Percentiles rank a stretch among this genome's conserved stretches.
Conservation (phyloP, 2,888 invertebrate genomes). For the Zygaena filipendulae region DNA sequence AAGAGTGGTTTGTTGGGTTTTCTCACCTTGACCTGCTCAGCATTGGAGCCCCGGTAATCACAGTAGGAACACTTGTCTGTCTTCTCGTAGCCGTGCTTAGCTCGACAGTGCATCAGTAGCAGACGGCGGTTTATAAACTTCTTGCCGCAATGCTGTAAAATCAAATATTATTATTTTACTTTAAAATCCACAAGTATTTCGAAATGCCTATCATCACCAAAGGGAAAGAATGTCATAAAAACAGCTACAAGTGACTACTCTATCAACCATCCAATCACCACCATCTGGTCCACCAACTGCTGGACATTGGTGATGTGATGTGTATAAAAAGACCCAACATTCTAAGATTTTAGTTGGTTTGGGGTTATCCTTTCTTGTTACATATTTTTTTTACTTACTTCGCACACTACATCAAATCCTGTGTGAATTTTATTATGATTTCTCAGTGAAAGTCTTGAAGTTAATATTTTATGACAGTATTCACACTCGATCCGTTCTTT, state of each 20-base stretch:
- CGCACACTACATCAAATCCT: slow-evolving; percentile 47
- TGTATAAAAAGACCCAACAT: too few species aligned
- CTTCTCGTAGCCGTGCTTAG: slow-evolving; percentile 47
- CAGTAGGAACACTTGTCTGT: slow-evolving; percentile 47
- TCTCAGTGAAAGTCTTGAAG: slow-evolving; percentile 42
- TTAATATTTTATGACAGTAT: slow-evolving; percentile 47
- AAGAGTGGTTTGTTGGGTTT: too few species aligned
- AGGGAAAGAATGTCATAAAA: neutral
- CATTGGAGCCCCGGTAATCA: slow-evolving; percentile 40
- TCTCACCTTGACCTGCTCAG: slow-evolving; percentile 43
- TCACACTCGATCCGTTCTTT: slow-evolving; percentile 48
- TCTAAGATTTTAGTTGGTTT: too few species aligned
- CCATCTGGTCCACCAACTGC: too few species aligned
- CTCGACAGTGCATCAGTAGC: slow-evolving; percentile 43
- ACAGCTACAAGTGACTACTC: too few species aligned
- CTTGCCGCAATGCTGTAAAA: slow-evolving; percentile 45
- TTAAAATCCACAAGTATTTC: too few species aligned
- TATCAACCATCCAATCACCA: too few species aligned
- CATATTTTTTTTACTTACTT: slow-evolving; percentile 20
- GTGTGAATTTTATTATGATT: slow-evolving; percentile 59
- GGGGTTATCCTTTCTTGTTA: neutral
- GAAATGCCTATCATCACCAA: too few species aligned
- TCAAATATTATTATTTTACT: neutral
- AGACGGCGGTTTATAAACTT: slow-evolving; percentile 42
- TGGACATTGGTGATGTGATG: too few species aligned